Conservation (phyloP, 2,888 invertebrate genomes). For the Tetramorium bicarinatum region DNA sequence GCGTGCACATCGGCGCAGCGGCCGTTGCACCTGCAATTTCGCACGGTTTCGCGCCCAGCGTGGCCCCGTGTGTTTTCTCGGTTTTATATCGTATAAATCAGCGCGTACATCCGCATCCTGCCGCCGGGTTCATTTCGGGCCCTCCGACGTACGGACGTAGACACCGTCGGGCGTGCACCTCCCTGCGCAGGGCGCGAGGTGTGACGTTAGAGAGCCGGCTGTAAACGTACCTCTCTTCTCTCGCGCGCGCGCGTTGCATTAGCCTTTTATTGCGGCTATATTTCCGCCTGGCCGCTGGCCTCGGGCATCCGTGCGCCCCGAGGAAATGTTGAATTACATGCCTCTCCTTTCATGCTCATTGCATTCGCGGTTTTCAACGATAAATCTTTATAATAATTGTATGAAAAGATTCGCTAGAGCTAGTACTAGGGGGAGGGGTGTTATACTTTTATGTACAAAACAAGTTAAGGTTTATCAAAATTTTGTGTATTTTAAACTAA, state of each 20-base stretch:
- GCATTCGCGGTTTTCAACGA: conserved; percentile 25
- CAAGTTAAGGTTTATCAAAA: not conserved
- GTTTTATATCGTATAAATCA: conserved; percentile 60
- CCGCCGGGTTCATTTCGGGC: conserved; percentile 43
- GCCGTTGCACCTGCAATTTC: conserved; percentile 55
- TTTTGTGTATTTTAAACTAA: not conserved
- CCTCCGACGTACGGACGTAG: not conserved
- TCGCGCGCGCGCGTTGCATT: conserved; percentile 66
- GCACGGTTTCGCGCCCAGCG: conserved; percentile 16
- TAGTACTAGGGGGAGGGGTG: too few species aligned
- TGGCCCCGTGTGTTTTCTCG: conserved; percentile 32
- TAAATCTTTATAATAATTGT: conserved; percentile 40
- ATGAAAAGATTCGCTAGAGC: not conserved
- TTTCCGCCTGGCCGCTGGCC: conserved; percentile 57
- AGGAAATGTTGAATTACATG: conserved; percentile 25
- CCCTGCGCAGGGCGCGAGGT: conserved; percentile 30
- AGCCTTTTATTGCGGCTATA: conserved; percentile 72
- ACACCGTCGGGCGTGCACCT: conserved; percentile 18
- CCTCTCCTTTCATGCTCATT: conserved; percentile 17
- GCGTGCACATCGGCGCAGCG: conserved; percentile 23
- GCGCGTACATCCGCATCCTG: conserved; percentile 35
- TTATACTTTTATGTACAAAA: not conserved
- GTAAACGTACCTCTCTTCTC: conserved; percentile 61
- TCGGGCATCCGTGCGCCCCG: conserved; percentile 14
- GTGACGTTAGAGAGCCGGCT: conserved; percentile 66